Percentiles rank a stretch among this genome's conserved stretches.
Evolutionary conservation across 2,113 vertebrate species (phyloP).

Genomic region (Gymnorhina tibicen): DNA sequence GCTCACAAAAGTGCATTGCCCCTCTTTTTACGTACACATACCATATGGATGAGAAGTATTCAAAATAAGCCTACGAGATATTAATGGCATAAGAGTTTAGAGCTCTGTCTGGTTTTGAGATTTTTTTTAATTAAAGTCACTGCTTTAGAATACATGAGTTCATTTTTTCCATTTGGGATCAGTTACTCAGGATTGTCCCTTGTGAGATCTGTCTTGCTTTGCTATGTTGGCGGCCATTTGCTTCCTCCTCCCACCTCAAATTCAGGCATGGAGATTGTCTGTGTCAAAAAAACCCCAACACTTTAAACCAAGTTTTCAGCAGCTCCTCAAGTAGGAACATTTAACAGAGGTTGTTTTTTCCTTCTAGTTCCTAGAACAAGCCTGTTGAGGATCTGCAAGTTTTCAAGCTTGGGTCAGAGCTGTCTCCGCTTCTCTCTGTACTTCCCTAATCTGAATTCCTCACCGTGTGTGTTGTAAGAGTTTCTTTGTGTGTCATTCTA

Average conservation of each 20-base stretch:
- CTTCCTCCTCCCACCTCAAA: background rate
- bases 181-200: background rate
- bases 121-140: background rate
- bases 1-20: background rate
- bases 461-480: background rate
- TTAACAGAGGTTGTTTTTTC: background rate
- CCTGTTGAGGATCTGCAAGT: background rate
- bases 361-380: background rate
- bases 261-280: background rate
- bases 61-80: background rate
- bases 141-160: background rate
- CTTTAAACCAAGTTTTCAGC: background rate
- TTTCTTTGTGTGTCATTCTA: constrained; percentile 38
- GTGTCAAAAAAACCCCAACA: background rate
- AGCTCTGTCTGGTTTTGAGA: background rate
- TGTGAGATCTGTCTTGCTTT: background rate
- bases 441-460: constrained; percentile 19
- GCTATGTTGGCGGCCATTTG: background rate
- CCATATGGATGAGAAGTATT: background rate
- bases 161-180: background rate
- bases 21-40: background rate
- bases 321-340: background rate
- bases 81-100: background rate
- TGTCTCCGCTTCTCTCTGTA: background rate
- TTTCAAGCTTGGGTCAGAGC: background rate